Percentiles rank a stretch among this genome's conserved stretches.
phyloP scores from a whole-genome alignment of 2,888 invertebrate species.

The Drosophila nigritarsus region DNA sequence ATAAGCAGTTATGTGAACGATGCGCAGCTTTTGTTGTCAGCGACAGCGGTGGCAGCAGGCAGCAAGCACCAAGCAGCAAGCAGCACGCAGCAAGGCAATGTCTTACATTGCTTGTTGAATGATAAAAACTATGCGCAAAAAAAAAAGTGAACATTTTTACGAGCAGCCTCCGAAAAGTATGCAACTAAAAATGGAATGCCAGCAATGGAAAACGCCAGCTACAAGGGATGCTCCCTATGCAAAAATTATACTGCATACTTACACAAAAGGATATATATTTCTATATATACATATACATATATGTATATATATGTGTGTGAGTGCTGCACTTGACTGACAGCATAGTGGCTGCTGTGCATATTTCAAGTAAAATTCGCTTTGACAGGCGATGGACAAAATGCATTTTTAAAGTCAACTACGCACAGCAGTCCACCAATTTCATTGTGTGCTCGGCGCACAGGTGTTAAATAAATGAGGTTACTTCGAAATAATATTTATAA shows the following conservation, averaged over 20 bases:
- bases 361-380: conserved; percentile 54
- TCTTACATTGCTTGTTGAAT: conserved; percentile 48
- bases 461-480: not conserved
- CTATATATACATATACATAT: not conserved
- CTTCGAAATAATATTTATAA: too few relatives aligned
- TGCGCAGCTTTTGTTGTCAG: conserved; percentile 64
- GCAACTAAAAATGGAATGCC: conserved; percentile 42
- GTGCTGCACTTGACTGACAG: conserved; percentile 32
- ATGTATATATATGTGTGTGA: conserved; percentile 6
- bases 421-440: conserved; percentile 30
- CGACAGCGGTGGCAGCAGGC: conserved; percentile 3
- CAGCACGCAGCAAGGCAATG: conserved; percentile 8
- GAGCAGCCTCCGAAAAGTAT: conserved; percentile 39
- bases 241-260: not conserved
- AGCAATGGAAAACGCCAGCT: conserved; percentile 19
- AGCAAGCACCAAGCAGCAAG: not conserved
- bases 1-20: conserved; percentile 70
- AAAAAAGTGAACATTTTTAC: conserved; percentile 36
- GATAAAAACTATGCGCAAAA: conserved; percentile 12
- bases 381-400: conserved; percentile 32
- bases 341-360: conserved; percentile 47
- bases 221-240: conserved; percentile 20
- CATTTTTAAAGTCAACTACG: conserved; percentile 41
- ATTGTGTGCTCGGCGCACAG: conserved; percentile 23
- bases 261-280: not conserved